Evolutionary conservation across 2,797 vertebrate species (phyloP).

Genomic region (Ctenopoma kingsleyae): DNA sequence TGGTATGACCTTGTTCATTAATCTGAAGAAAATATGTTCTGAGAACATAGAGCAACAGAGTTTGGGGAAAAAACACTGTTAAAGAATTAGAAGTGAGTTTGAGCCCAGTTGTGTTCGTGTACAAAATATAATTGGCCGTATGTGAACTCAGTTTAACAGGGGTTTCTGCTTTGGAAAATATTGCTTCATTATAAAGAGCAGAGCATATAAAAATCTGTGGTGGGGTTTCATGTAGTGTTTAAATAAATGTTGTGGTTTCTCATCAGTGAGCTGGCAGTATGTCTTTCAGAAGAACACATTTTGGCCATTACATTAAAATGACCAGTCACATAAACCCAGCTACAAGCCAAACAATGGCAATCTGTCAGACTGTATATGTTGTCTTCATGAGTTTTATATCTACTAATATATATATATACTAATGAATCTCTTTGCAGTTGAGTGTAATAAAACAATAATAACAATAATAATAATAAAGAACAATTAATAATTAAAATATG

Average conservation of each 20-base stretch:
- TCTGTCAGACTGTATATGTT: constrained; percentile 10
- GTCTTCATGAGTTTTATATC: constrained; percentile 17
- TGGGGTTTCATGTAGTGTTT: constrained; percentile 26
- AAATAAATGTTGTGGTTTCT: constrained; percentile 40
- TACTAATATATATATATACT: not conserved
- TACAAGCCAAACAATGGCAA: not conserved
- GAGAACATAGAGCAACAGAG: constrained; percentile 49
- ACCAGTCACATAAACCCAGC: constrained; percentile 9
- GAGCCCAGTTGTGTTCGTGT: constrained; percentile 57
- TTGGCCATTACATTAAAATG: constrained; percentile 36
- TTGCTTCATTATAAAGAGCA: constrained; percentile 59
- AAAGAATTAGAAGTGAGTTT: constrained; percentile 48
- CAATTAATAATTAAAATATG: not conserved
- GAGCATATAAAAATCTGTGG: constrained; percentile 32
- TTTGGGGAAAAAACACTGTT: constrained; percentile 13
- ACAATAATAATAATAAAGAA: not conserved
- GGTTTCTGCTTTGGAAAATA: constrained; percentile 57
- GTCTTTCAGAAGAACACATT: constrained; percentile 42
- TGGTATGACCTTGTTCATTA: constrained; percentile 58
- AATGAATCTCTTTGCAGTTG: not conserved
- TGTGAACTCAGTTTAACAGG: constrained; percentile 55
- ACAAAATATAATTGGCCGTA: constrained; percentile 63
- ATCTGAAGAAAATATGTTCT: constrained; percentile 60
- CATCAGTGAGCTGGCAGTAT: constrained; percentile 7
- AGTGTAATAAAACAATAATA: not conserved